A percentile compares a stretch with the other conserved stretches of the same genome.
Conservation (phyloP, 2,113 vertebrate genomes). For the Poeciliopsis turrubarensis region DNA sequence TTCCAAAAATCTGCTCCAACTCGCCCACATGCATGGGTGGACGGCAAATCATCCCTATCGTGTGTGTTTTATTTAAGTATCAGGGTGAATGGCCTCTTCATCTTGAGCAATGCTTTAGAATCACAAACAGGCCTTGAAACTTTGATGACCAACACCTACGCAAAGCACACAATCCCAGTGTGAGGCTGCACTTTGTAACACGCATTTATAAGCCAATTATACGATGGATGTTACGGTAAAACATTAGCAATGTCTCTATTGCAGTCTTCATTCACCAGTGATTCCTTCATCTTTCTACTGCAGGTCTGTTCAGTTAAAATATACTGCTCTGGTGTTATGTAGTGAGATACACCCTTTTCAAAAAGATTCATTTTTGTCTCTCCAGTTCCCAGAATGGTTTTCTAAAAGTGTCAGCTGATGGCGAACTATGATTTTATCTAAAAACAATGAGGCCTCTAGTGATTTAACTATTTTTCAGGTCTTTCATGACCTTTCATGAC, state of each 20-base stretch:
- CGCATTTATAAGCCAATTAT: neutral
- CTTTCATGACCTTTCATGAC: too few relatives aligned
- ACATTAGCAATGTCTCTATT: neutral
- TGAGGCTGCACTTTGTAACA: neutral
- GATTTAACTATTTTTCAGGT: too few relatives aligned
- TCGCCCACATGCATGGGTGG: neutral
- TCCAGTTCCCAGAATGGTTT: too few relatives aligned
- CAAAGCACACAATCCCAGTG: neutral
- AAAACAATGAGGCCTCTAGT: too few relatives aligned
- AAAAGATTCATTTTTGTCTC: too few relatives aligned
- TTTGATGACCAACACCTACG: slow-evolving; percentile 45
- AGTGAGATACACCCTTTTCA: too few relatives aligned
- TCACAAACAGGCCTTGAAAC: slow-evolving; percentile 70
- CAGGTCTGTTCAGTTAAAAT: too few relatives aligned
- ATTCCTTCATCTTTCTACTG: neutral
- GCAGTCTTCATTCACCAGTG: neutral
- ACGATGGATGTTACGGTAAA: neutral
- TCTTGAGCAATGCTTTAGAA: slow-evolving; percentile 64
- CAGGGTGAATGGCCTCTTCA: slow-evolving; percentile 62
- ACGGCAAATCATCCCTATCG: neutral
- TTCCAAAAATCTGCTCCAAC: neutral
- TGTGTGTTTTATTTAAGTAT: slow-evolving; percentile 42
- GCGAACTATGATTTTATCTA: too few relatives aligned
- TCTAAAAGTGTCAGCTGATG: too few relatives aligned
- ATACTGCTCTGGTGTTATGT: too few relatives aligned